Evolutionary conservation across 2,113 vertebrate genomes (phyloP).

Genomic region (Hippoglossus stenolepis): DNA sequence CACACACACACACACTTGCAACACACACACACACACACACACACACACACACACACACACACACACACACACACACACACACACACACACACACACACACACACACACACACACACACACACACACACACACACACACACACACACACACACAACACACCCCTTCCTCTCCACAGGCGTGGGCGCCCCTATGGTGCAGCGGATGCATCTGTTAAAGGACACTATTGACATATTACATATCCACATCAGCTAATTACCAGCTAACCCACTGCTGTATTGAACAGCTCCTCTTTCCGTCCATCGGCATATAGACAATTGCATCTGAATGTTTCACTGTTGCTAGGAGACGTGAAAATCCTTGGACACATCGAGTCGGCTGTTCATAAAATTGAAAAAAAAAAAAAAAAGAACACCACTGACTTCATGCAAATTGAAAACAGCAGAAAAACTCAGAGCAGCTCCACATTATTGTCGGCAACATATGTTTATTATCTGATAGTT

Average conservation of each 20-base stretch:
- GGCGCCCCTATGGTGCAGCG: conserved; percentile 7
- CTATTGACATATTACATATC: conserved; percentile 29
- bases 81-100: not conserved
- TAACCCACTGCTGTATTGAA: conserved; percentile 48
- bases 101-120: not conserved
- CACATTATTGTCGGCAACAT: conserved; percentile 13
- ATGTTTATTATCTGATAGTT: not conserved
- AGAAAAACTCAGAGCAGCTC: conserved; percentile 41
- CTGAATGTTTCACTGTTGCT: conserved; percentile 78
- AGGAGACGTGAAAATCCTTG: conserved; percentile 74
- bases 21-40: not conserved
- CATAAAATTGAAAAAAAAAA: conserved; percentile 36
- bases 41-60: too few species aligned
- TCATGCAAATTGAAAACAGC: conserved; percentile 52
- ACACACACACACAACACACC: not conserved
- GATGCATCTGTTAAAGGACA: conserved; percentile 33
- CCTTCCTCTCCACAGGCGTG: conserved; percentile 13
- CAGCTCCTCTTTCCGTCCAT: conserved; percentile 48
- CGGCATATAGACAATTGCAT: conserved; percentile 56
- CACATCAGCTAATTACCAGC: conserved; percentile 63
- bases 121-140: not conserved
- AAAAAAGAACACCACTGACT: conserved; percentile 9
- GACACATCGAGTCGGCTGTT: conserved; percentile 63
- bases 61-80: not conserved
- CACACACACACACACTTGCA: not conserved